Evolutionary conservation across 2,888 invertebrate genomes (phyloP), one percentile per base, ranked within the genome.

Genomic region (Cryptophagus acutangulus): DNA sequence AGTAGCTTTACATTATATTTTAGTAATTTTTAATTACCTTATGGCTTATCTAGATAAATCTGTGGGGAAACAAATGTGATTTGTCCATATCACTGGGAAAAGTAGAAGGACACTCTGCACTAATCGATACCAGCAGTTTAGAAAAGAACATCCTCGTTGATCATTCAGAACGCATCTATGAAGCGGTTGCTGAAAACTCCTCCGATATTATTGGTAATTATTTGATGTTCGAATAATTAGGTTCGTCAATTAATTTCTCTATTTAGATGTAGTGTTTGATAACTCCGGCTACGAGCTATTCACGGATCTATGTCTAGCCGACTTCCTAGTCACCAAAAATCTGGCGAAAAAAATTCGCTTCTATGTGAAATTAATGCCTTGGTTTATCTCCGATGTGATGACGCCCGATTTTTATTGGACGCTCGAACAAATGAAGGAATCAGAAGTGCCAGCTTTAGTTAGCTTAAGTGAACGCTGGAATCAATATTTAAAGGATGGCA

Each of bases 21-120:
- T n/a, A n/a, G n/a, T n/a, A n/a, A n/a, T n/a, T n/a, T n/a, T n/a
- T n/a, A n/a, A n/a, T n/a, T n/a, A n/a, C n/a, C n/a, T n/a, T n/a
- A n/a, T n/a, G n/a, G n/a, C n/a, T n/a, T 55, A 54, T 72, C 1
- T 66, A 86, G 80, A 62, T 85, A 9, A 82, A 84, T 59, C 73
- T 99, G 8, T 99, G 97, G 97, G 88, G 94, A 0, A 99, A 99
- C 70, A 86, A 88, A 62, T 89, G 88, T 63, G 99, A 99, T 71
- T 69, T 99, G 35, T 94, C 94, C 0, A 71, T 96, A 30, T 83
- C 89, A 0, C 74, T 75, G 20, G 93, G 93, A 38, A 75, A 78
- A 26, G 77, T 80, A 40, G 71, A 74, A 31, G 71, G 74, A 30
- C 74, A 79, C 47, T 68, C 61, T 1, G 70, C 80, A 1, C 59